Evolutionary conservation across 2,113 vertebrate species (phyloP).

Genomic region (Eidolon helvum): DNA sequence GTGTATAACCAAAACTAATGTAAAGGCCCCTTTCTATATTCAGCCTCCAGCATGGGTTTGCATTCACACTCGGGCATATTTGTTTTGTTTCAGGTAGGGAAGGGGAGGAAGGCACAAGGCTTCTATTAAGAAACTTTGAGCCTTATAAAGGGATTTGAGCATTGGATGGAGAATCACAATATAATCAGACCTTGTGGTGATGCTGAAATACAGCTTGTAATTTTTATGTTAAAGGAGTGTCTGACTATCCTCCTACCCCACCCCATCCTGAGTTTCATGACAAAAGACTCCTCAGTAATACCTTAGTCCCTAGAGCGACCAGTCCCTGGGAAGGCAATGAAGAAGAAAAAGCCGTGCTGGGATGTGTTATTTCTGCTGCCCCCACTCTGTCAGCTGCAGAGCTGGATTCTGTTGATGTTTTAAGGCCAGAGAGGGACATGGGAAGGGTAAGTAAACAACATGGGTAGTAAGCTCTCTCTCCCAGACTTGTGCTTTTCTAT

Average conservation of each 20-base stretch:
- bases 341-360: not conserved
- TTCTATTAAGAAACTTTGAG: not conserved
- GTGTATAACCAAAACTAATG: too few relatives aligned
- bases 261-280: not conserved
- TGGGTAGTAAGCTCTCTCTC: rapidly evolving
- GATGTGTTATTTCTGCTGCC: not conserved
- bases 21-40: not conserved
- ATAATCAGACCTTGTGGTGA: not conserved
- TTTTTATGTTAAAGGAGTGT: not conserved
- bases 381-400: not conserved
- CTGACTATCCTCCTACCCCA: too few relatives aligned
- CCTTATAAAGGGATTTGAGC: not conserved
- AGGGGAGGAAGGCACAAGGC: not conserved
- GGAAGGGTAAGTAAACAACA: not conserved
- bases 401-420: not conserved
- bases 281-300: not conserved
- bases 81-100: not conserved
- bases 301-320: not conserved
- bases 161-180: not conserved
- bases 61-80: not conserved
- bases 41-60: not conserved
- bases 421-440: not conserved
- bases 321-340: not conserved
- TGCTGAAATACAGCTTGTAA: not conserved
- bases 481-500: not conserved